Evolutionary conservation across 1,140 invertebrate genomes (phyloP).

Genomic region (Heterodera schachtii): DNA sequence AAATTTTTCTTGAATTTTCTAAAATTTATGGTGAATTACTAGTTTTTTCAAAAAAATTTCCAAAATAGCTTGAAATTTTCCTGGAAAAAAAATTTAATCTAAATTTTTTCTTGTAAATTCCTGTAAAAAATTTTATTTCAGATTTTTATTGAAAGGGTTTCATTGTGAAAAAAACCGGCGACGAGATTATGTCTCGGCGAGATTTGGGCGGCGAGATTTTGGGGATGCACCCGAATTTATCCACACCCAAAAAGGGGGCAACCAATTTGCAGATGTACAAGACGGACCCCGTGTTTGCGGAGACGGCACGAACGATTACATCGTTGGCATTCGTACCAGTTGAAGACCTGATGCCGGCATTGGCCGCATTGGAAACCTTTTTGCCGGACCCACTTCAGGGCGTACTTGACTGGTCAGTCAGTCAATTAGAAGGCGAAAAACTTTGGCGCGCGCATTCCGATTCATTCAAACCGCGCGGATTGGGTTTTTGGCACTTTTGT

Average conservation of each 20-base stretch:
- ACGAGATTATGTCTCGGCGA: too few species aligned
- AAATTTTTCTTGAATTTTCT: background rate
- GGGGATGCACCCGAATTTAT: too few species aligned
- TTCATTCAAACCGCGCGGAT: background rate
- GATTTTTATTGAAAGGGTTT: too few species aligned
- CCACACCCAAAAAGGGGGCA: too few species aligned
- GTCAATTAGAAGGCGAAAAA: too few species aligned
- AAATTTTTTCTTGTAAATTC: too few species aligned
- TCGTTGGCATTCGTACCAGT: constrained; percentile 18
- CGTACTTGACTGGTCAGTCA: constrained; percentile 26
- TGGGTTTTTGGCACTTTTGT: too few species aligned
- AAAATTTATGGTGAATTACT: background rate
- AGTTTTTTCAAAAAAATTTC: constrained; percentile 4
- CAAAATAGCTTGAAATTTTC: too few species aligned
- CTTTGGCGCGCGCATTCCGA: background rate
- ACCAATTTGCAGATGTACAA: constrained; percentile 9
- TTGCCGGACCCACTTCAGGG: constrained; percentile 5
- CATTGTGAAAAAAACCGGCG: too few species aligned
- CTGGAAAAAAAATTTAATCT: too few species aligned
- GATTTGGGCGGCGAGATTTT: background rate
- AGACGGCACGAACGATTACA: constrained; percentile 15
- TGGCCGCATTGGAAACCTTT: constrained; percentile 17
- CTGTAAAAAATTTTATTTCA: too few species aligned
- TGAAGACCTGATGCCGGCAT: constrained; percentile 3
- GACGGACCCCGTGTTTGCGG: constrained; percentile 22